Percentiles rank a stretch among this genome's conserved stretches.
Evolutionary conservation across 1,140 invertebrate genomes (phyloP).

Genomic region (Drosophila suzukii): DNA sequence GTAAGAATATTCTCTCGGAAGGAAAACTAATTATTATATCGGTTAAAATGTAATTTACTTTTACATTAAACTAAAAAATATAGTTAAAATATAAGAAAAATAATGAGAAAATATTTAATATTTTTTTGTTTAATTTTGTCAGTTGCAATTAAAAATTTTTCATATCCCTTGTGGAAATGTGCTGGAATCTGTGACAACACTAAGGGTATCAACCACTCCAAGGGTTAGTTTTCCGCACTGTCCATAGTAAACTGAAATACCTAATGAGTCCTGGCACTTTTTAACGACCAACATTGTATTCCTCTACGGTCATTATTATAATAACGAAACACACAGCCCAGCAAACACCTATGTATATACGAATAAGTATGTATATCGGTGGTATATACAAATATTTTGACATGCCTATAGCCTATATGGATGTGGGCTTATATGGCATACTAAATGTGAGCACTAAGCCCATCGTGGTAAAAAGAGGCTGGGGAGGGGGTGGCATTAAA

Average conservation of each 20-base stretch:
- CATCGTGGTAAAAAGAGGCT: constrained; percentile 3
- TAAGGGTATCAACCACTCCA: background rate
- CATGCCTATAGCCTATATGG: constrained; percentile 23
- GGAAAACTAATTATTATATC: too few relatives aligned
- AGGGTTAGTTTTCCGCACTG: constrained; percentile 24
- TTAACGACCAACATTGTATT: constrained; percentile 54
- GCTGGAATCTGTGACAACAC: constrained; percentile 11
- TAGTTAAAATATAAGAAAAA: too few relatives aligned
- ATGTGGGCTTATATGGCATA: constrained; percentile 34
- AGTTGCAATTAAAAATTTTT: too few relatives aligned
- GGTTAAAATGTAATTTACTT: too few relatives aligned
- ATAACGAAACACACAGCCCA: constrained; percentile 38
- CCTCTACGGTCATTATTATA: constrained; percentile 50
- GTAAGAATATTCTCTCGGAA: too few relatives aligned
- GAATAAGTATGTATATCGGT: constrained; percentile 6
- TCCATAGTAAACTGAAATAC: constrained; percentile 34
- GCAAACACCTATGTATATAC: constrained; percentile 27
- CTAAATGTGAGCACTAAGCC: constrained; percentile 56
- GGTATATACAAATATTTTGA: background rate
- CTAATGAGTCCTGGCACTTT: constrained; percentile 52
- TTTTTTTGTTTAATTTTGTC: too few relatives aligned
- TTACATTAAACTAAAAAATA: too few relatives aligned
- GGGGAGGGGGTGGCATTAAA: constrained; percentile 47
- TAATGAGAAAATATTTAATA: too few relatives aligned
- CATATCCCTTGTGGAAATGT: background rate